A percentile compares a stretch with the other conserved stretches of the same genome.
These are phyloP conservation scores for Spialia ferax DNA, from an alignment of 2,888 invertebrate genomes.

Conservation along the genomic window DNA sequence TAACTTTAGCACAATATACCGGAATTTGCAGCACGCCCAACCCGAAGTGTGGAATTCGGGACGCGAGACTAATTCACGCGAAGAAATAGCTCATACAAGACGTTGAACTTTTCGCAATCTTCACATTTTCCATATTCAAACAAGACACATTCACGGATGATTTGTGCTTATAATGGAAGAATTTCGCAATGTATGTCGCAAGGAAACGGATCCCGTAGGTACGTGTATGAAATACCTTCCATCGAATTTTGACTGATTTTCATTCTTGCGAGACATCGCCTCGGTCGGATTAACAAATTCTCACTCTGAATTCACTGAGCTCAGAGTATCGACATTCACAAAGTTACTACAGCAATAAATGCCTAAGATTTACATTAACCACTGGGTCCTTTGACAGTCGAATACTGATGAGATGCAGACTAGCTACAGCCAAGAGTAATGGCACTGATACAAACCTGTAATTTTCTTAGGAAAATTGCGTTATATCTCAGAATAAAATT, in stretches of 20 bases:
- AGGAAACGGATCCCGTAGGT: slow-evolving; percentile 24
- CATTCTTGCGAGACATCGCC: slow-evolving; percentile 44
- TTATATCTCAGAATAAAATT: slow-evolving; percentile 32
- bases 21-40: slow-evolving; percentile 55
- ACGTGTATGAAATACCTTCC: slow-evolving; percentile 52
- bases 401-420: slow-evolving; percentile 68
- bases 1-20: slow-evolving; percentile 56
- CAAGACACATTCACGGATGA: slow-evolving; percentile 17
- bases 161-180: slow-evolving; percentile 3
- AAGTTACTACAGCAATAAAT: slow-evolving; percentile 67
- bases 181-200: slow-evolving; percentile 36
- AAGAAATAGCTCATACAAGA: slow-evolving; percentile 68
- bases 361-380: slow-evolving; percentile 72
- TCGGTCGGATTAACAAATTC: slow-evolving; percentile 65
- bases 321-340: slow-evolving; percentile 59
- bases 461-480: slow-evolving; percentile 61
- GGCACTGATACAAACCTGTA: slow-evolving; percentile 61
- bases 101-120: slow-evolving; percentile 58
- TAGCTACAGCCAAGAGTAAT: slow-evolving; percentile 59
- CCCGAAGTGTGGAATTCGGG: slow-evolving; percentile 65
- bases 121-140: slow-evolving; percentile 41
- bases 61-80: slow-evolving; percentile 75
- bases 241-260: slow-evolving; percentile 18
- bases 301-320: slow-evolving; percentile 58
- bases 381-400: slow-evolving; percentile 65